Evolutionary conservation across 2,113 vertebrate genomes (phyloP), one percentile per base, ranked within the genome.

Genomic region (Rhinichthys klamathensis): DNA sequence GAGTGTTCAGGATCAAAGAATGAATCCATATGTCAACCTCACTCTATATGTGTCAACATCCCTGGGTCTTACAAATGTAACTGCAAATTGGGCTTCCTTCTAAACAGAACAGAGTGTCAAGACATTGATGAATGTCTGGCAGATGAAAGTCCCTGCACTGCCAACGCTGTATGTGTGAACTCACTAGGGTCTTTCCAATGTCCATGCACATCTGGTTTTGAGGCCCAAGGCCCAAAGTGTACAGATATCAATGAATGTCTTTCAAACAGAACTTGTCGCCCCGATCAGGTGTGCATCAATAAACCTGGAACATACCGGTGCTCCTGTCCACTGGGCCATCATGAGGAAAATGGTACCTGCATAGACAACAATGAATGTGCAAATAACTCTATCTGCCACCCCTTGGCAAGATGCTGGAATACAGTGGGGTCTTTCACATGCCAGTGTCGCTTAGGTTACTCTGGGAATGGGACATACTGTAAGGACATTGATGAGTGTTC

Each of bases 401-500:
- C 88, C 0, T 18, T 90, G 3, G 95, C 95, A 11, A 82, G 41
- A 15, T 96, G 96, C 84, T 94, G 92, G 92, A 95, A 96, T 89
- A 91, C 78, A 23, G 89, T 87, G 0, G 95, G 95, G 9, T 94
- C 94, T 49, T 96, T 93, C 89, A 92, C 91, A 9, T 96, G 96
- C 73, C 91, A 89, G 72, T 96, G 96, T 78, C 93, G 89, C 1
- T 30, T 80, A 10, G 95, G 95, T 23, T 93, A 94, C 3, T 11
- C 80, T 60, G 94, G 94, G 70, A 94, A 95, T 61, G 94, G 93
- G 58, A 92, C 90, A 7, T 89, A 88, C 90, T 96, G 96, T 84
- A 73, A 90, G 80, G 95, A 96, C 5, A 88, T 95, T 41, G 91
- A 96, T 41, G 96, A 96, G 85, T 96, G 96, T 11, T 85, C 85